Evolutionary conservation across 2,888 invertebrate genomes (phyloP), one percentile per base, ranked within the genome.

Genomic region (Caradrina clavipalpis): DNA sequence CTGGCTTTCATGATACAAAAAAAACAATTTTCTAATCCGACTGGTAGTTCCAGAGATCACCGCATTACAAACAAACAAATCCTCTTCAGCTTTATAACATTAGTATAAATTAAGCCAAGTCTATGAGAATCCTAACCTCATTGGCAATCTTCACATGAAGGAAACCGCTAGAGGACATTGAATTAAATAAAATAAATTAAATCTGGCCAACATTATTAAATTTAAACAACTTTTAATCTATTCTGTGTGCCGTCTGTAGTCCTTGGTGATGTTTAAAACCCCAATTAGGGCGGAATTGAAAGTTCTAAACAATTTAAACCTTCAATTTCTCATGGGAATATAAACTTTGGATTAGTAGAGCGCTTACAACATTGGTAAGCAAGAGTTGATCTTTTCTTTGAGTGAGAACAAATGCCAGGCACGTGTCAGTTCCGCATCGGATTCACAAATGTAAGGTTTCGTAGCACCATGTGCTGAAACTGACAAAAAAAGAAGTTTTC

Each of bases 131-230:
- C 19, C 1, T 53, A 71, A 26, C 21, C 10, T 56, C 42, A 57
- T 60, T 58, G 60, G 53, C 69, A 67, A 78, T 71, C 66, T 73
- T 71, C 65, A 73, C 70, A 55, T 63, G 64, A 67, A 74, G 49
- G 65, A 78, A 65, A 68, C 65, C 75, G 61, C 75, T 45, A 68
- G 60, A 69, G 67, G 66, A 68, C 62, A 55, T 65, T 64, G 61
- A 73, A 83, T 83, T 53, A 83, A 83, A 80, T 76, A 55, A 79
- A 82, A 73, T 80, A 62, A 67, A 79, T 75, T 69, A 69, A 71
- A 66, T 75, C 50, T n/a, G 59, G 51, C 59, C 45, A 73, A 63
- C 54, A 53, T 49, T 50, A 67, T 79, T 66, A 69, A 55, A 72
- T 56, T 5, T 35, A 26, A 42, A 67, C n/a, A 51, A 54, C 17